phyloP scores from a whole-genome alignment of 2,888 invertebrate genomes.

The Melipona bicolor region DNA sequence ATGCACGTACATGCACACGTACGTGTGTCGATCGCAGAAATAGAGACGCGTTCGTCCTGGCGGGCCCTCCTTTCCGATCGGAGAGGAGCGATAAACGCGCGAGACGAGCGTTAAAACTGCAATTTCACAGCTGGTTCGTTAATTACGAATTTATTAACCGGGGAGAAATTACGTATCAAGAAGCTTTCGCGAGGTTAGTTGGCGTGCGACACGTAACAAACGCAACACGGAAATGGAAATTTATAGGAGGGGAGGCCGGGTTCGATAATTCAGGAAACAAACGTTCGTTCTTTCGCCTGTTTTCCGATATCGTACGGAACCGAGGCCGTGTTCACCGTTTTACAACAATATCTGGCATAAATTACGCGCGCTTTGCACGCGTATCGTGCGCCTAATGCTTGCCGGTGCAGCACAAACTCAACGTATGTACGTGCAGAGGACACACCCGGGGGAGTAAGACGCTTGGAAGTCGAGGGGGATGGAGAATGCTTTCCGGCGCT shows the following conservation, averaged over 20 bases:
- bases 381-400: not conserved
- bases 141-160: not conserved
- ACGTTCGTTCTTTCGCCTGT: slow-evolving; percentile 22
- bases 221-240: slow-evolving; percentile 8
- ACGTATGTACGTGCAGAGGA: slow-evolving; percentile 27
- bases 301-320: slow-evolving; percentile 10
- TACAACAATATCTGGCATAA: slow-evolving; percentile 16
- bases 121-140: not conserved
- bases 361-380: slow-evolving; percentile 18
- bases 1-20: too few species aligned
- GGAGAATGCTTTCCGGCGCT: slow-evolving; percentile 37
- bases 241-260: slow-evolving; percentile 1
- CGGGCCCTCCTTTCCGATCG: not conserved
- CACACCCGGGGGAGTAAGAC: not conserved
- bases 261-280: slow-evolving; percentile 16
- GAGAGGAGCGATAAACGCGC: too few species aligned
- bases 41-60: not conserved
- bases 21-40: slow-evolving; percentile 6
- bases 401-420: not conserved
- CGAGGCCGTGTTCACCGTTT: not conserved
- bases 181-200: not conserved
- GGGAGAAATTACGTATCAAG: not conserved
- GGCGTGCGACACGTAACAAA: not conserved
- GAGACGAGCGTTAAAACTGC: too few species aligned
- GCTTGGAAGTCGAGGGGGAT: slow-evolving; percentile 7